phyloP scores from a whole-genome alignment of 2,888 invertebrate genomes.

The Sclerodermus sp. region DNA sequence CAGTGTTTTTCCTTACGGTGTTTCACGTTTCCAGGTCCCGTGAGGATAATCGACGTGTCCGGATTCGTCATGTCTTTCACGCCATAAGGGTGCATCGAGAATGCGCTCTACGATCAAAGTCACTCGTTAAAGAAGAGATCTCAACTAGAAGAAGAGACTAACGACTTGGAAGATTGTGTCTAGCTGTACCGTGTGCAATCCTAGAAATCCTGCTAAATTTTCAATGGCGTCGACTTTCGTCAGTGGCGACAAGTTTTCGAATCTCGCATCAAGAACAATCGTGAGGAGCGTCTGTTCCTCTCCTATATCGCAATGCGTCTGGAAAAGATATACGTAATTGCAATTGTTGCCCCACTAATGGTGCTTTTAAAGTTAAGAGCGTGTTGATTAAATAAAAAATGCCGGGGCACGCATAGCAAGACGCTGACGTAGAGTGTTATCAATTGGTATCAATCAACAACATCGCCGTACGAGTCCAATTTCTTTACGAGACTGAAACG shows the following conservation, averaged over 20 bases:
- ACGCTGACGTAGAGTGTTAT: background rate
- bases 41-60: slow-evolving; percentile 59
- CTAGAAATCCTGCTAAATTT: slow-evolving; percentile 73
- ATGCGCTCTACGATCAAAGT: slow-evolving; percentile 58
- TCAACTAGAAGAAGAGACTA: no score
- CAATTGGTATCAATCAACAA: slow-evolving; percentile 45
- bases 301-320: slow-evolving; percentile 56
- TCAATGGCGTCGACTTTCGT: slow-evolving; percentile 70
- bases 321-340: slow-evolving; percentile 27
- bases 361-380: no score
- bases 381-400: no score
- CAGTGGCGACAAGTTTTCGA: slow-evolving; percentile 66
- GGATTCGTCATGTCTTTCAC: slow-evolving; percentile 44
- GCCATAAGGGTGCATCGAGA: slow-evolving; percentile 60
- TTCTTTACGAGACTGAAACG: slow-evolving; percentile 40
- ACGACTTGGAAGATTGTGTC: slow-evolving; percentile 1
- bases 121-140: background rate
- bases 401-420: no score
- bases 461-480: slow-evolving; percentile 25
- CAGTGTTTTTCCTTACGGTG: slow-evolving; percentile 57
- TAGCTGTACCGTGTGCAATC: slow-evolving; percentile 68
- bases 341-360: no score
- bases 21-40: slow-evolving; percentile 61
- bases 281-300: slow-evolving; percentile 66
- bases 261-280: slow-evolving; percentile 69